phyloP scores from a whole-genome alignment of 1,140 invertebrate species.

The Samia ricini region DNA sequence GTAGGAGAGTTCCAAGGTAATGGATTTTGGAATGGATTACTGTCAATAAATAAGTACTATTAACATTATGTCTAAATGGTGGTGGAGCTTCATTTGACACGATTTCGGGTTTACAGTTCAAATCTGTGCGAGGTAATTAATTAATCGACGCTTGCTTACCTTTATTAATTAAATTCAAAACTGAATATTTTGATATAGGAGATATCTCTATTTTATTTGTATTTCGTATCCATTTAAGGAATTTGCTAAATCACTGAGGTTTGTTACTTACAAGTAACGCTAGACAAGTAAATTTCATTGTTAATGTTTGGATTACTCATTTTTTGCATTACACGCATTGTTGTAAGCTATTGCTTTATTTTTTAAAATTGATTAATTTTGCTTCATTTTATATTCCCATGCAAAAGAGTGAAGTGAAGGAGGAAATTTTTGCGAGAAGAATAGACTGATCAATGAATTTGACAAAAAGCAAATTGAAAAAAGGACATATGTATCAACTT shows the following conservation, averaged over 20 bases:
- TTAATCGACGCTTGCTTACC: slow-evolving; percentile 32
- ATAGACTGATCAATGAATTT: too few species aligned
- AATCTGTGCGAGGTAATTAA: slow-evolving; percentile 38
- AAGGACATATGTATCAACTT: too few species aligned
- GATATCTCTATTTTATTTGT: background rate
- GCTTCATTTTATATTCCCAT: too few species aligned
- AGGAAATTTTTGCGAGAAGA: too few species aligned
- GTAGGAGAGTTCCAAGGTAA: slow-evolving; percentile 15
- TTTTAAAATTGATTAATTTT: too few species aligned
- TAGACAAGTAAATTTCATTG: too few species aligned
- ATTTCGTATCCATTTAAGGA: background rate
- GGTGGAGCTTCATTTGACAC: slow-evolving; percentile 43
- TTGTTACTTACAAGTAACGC: background rate
- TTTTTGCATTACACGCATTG: too few species aligned
- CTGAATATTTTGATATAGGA: background rate
- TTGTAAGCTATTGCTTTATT: too few species aligned
- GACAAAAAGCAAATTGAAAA: too few species aligned
- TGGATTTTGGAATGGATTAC: slow-evolving; percentile 49
- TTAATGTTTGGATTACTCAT: too few species aligned
- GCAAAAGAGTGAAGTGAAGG: too few species aligned
- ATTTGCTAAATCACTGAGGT: background rate
- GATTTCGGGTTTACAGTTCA: slow-evolving; percentile 45
- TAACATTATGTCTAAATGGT: slow-evolving; percentile 45
- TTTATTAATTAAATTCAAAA: slow-evolving; percentile 7
- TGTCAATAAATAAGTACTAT: slow-evolving; percentile 59